These are phyloP conservation scores for Trachurus trachurus DNA, from an alignment of 2,797 vertebrate genomes.

Conservation along the genomic window DNA sequence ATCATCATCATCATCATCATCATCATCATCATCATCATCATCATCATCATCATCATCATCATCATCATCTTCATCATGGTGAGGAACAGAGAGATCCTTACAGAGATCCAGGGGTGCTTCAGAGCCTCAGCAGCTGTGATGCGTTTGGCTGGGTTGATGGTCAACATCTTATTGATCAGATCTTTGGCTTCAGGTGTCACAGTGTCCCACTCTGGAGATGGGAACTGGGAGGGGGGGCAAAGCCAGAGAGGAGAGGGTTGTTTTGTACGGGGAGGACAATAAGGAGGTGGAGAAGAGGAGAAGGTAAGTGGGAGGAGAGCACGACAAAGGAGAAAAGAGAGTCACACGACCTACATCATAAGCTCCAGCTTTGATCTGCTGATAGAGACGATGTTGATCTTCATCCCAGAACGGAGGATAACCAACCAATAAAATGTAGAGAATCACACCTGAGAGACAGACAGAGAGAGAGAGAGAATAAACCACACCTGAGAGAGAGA, in stretches of 20 bases:
- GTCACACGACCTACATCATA: constrained; percentile 91
- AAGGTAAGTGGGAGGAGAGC: neutral
- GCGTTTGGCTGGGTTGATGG: constrained; percentile 96
- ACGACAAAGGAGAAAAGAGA: neutral
- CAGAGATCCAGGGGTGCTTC: constrained; percentile 94
- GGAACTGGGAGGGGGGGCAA: constrained; percentile 86
- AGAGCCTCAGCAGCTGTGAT: constrained; percentile 95
- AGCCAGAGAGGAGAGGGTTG: too few species aligned
- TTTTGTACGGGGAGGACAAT: too few species aligned
- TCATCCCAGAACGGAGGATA: constrained; percentile 99
- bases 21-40: neutral
- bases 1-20: neutral
- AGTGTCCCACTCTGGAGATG: constrained; percentile 98
- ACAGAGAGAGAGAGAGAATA: neutral
- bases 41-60: neutral
- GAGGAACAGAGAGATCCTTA: constrained; percentile 31
- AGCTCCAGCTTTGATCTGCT: constrained; percentile 99
- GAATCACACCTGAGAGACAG: constrained; percentile 90
- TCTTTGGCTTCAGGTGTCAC: constrained; percentile 98
- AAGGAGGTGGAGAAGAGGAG: too few species aligned
- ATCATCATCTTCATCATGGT: neutral
- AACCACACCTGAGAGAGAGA: neutral
- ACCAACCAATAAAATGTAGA: constrained; percentile 96
- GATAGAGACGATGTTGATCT: constrained; percentile 97
- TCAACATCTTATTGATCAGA: constrained; percentile 98